Percentiles rank a stretch among this genome's conserved stretches.
Conservation (phyloP, 2,113 vertebrate genomes). For the Gobiocypris rarus region DNA sequence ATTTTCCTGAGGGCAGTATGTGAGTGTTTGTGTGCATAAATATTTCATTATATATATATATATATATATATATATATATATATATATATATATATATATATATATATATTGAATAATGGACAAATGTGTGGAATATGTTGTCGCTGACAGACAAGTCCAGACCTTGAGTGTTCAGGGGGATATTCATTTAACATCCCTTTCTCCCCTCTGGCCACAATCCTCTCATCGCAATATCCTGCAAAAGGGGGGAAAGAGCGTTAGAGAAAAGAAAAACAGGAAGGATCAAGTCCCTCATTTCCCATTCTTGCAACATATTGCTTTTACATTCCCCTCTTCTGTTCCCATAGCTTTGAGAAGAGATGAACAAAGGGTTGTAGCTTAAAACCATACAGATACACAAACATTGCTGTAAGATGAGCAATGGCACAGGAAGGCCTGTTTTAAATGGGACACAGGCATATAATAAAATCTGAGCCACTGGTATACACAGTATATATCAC, state of each 20-base stretch:
- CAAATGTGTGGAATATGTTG: constrained; percentile 9
- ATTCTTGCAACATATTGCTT: constrained; percentile 66
- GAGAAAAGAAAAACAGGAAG: constrained; percentile 67
- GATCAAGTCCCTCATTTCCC: constrained; percentile 68
- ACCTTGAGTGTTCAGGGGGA: constrained; percentile 53
- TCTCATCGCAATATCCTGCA: constrained; percentile 62
- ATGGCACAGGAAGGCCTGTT: constrained; percentile 60
- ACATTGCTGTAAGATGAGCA: constrained; percentile 55
- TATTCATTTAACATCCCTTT: constrained; percentile 54
- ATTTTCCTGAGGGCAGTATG: constrained; percentile 40
- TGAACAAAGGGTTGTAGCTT: constrained; percentile 58
- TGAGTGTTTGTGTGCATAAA: constrained; percentile 29
- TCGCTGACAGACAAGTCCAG: constrained; percentile 40
- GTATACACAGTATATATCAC: neutral
- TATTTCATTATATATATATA: neutral
- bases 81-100: neutral
- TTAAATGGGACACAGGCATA: constrained; percentile 58
- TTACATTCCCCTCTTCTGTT: constrained; percentile 52
- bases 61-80: no score
- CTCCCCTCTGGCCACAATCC: constrained; percentile 53
- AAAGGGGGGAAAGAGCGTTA: neutral
- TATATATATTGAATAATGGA: neutral
- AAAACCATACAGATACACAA: constrained; percentile 60
- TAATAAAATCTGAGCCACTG: constrained; percentile 61
- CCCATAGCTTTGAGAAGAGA: constrained; percentile 65